Percentiles rank a stretch among this genome's conserved stretches.
Conservation (phyloP, 2,797 vertebrate species). For the Pitangus sulphuratus region DNA sequence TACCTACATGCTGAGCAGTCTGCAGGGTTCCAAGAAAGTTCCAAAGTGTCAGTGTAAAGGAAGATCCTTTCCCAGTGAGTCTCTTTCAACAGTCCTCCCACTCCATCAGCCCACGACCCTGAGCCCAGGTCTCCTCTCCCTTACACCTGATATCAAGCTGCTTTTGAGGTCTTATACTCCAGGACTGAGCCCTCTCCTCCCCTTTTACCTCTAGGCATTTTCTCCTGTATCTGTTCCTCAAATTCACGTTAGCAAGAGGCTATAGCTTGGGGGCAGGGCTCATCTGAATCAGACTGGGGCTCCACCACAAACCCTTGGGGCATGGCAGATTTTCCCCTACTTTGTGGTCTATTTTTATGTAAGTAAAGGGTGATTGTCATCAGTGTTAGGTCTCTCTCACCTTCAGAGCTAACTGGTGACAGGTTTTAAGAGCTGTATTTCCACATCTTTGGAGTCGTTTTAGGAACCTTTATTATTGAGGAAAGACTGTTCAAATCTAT, state of each 20-base stretch:
- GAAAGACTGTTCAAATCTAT: not conserved
- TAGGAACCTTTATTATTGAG: not conserved
- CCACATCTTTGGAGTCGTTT: not conserved
- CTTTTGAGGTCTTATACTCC: not conserved
- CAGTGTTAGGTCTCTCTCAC: not conserved
- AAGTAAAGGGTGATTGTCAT: not conserved
- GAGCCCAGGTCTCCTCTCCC: not conserved
- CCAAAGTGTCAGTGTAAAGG: not conserved
- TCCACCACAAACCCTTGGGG: not conserved
- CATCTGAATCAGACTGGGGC: not conserved
- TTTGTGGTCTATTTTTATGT: not conserved
- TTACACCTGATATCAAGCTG: not conserved
- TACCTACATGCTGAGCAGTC: not conserved
- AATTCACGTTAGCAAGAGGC: not conserved
- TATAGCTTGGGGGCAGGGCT: not conserved
- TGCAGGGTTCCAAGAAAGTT: not conserved
- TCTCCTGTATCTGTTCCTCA: not conserved
- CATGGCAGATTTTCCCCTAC: not conserved
- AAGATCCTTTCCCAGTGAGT: not conserved
- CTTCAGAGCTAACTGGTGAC: not conserved
- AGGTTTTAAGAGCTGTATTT: not conserved
- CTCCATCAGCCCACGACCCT: not conserved
- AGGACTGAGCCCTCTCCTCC: not conserved
- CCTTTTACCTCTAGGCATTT: not conserved
- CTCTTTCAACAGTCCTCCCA: not conserved